Evolutionary conservation across 1,140 invertebrate genomes (phyloP).

Genomic region (Adoxophyes honmai): DNA sequence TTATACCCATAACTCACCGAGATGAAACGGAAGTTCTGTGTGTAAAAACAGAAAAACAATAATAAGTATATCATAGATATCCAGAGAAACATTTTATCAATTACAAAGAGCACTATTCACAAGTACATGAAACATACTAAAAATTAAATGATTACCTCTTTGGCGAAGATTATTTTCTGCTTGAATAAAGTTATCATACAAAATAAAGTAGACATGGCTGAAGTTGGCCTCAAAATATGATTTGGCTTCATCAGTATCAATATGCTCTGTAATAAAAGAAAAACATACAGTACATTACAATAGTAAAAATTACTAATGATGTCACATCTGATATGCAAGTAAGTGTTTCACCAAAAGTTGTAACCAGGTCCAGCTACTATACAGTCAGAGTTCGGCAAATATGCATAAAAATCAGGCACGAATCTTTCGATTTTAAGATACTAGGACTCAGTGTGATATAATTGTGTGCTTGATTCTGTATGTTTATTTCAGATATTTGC

Average conservation of each 20-base stretch:
- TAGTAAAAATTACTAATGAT: too few relatives aligned
- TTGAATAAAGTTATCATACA: slow-evolving; percentile 95
- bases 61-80: slow-evolving; percentile 24
- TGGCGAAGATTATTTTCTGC: slow-evolving; percentile 94
- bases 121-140: slow-evolving; percentile 10
- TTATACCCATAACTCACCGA: slow-evolving; percentile 78
- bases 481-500: too few relatives aligned
- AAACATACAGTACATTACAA: too few relatives aligned
- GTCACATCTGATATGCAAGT: too few relatives aligned
- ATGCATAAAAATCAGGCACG: too few relatives aligned
- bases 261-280: slow-evolving; percentile 88
- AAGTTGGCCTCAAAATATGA: slow-evolving; percentile 95
- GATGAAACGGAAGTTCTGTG: slow-evolving; percentile 82
- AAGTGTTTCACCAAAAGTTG: too few relatives aligned
- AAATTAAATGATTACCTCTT: slow-evolving; percentile 82
- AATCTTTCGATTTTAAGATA: too few relatives aligned
- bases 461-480: too few relatives aligned
- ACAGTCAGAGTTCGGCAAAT: too few relatives aligned
- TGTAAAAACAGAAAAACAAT: slow-evolving; percentile 72
- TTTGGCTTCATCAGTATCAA: slow-evolving; percentile 93
- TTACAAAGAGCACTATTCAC: slow-evolving; percentile 1
- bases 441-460: slow-evolving; percentile 10
- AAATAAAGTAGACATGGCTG: slow-evolving; percentile 95
- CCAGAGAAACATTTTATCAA: background rate
- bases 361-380: too few relatives aligned